Conservation (phyloP, 2,888 invertebrate species). For the Punctoribates punctum region DNA sequence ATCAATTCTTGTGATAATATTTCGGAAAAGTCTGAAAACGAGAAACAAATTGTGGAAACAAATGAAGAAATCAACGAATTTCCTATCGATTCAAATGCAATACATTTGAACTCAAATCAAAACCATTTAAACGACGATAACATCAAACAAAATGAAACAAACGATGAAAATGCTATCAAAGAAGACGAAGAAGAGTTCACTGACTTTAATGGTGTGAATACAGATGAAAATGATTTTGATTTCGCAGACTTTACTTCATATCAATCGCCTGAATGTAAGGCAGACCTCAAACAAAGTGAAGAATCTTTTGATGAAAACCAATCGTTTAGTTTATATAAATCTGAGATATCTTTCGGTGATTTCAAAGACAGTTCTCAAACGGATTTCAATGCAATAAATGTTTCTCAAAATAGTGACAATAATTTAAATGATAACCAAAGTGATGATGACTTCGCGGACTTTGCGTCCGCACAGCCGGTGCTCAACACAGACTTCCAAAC, state of each 20-base stretch:
- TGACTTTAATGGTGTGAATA: background rate
- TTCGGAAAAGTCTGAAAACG: no score
- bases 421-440: background rate
- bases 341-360: conserved; percentile 15
- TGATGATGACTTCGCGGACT: conserved; percentile 33
- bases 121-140: background rate
- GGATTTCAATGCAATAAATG: background rate
- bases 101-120: background rate
- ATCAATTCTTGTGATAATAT: no score
- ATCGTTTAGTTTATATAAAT: conserved; percentile 10
- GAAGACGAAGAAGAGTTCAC: background rate
- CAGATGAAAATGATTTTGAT: conserved; percentile 10
- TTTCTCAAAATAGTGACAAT: background rate
- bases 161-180: background rate
- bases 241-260: conserved; percentile 33
- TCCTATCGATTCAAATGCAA: background rate
- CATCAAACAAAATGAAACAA: background rate
- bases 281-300: background rate
- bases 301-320: background rate
- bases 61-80: background rate
- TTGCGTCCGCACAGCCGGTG: conserved; percentile 22
- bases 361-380: background rate
- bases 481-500: background rate
- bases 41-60: no score
- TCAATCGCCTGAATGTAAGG: background rate